These are phyloP conservation scores for Andinoacara biseriatus DNA, from an alignment of 2,113 vertebrate species.

Conservation along the genomic window DNA sequence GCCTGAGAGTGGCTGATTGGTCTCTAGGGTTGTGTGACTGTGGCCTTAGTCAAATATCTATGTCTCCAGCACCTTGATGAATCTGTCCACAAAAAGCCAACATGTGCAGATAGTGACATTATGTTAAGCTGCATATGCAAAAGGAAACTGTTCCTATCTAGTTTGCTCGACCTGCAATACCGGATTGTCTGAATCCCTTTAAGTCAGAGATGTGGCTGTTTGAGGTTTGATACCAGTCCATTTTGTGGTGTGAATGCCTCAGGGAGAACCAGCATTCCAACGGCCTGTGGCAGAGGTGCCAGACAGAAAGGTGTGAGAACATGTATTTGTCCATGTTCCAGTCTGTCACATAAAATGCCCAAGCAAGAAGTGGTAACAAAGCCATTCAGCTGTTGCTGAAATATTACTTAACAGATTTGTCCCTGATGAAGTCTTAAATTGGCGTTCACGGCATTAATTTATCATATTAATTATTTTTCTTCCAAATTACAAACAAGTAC, in stretches of 20 bases:
- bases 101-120: too few relatives aligned
- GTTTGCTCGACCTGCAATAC: neutral
- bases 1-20: neutral
- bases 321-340: constrained; percentile 12
- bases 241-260: constrained; percentile 31
- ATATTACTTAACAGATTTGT: neutral
- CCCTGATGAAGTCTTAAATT: constrained; percentile 45
- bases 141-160: neutral
- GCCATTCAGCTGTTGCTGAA: constrained; percentile 13
- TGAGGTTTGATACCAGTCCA: neutral
- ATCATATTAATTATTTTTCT: constrained; percentile 63
- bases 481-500: constrained; percentile 60
- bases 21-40: neutral
- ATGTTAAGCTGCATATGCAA: too few relatives aligned
- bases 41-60: neutral
- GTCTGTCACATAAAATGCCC: neutral
- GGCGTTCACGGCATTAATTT: constrained; percentile 31
- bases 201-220: neutral
- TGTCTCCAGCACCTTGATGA: too few relatives aligned
- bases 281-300: constrained; percentile 16
- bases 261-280: constrained; percentile 15
- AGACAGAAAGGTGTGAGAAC: constrained; percentile 46
- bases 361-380: neutral
- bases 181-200: neutral
- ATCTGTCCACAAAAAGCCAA: too few relatives aligned